Evolutionary conservation across 2,888 invertebrate species (phyloP).

Genomic region (Machimus rusticus): DNA sequence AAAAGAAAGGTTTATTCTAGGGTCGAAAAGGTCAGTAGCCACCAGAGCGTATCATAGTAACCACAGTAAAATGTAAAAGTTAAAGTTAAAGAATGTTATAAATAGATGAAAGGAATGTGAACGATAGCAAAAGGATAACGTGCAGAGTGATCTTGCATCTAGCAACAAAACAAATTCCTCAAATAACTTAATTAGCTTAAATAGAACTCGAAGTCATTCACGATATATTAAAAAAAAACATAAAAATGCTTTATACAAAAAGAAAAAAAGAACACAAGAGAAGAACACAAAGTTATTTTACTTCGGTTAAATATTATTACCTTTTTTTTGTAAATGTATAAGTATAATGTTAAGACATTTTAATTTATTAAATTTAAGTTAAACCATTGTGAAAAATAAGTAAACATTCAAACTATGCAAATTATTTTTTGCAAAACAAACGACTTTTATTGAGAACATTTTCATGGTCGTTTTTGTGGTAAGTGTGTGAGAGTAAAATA

Average conservation of each 20-base stretch:
- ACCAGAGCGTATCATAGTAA: not conserved
- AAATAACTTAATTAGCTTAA: slow-evolving; percentile 28
- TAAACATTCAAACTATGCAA: slow-evolving; percentile 9
- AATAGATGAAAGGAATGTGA: not conserved
- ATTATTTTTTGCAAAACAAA: not conserved
- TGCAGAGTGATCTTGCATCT: slow-evolving; percentile 15
- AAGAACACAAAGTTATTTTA: slow-evolving; percentile 13
- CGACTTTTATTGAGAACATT: not conserved
- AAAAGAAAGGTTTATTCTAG: slow-evolving; percentile 91
- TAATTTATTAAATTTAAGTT: slow-evolving; percentile 36
- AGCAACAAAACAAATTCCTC: slow-evolving; percentile 31
- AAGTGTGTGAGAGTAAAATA: not conserved
- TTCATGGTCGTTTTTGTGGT: slow-evolving; percentile 3
- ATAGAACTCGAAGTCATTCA: slow-evolving; percentile 8
- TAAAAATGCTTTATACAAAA: slow-evolving; percentile 12
- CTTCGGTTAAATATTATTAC: slow-evolving; percentile 11
- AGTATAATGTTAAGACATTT: slow-evolving; percentile 18
- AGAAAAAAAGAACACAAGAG: too few species aligned
- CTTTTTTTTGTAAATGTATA: slow-evolving; percentile 22
- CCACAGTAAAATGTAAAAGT: not conserved
- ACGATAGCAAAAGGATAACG: not conserved
- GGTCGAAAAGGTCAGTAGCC: slow-evolving; percentile 13
- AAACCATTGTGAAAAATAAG: not conserved
- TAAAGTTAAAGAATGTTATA: not conserved
- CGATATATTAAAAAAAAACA: not conserved